Evolutionary conservation across 2,113 vertebrate species (phyloP).

Genomic region (Alexandromys fortis): DNA sequence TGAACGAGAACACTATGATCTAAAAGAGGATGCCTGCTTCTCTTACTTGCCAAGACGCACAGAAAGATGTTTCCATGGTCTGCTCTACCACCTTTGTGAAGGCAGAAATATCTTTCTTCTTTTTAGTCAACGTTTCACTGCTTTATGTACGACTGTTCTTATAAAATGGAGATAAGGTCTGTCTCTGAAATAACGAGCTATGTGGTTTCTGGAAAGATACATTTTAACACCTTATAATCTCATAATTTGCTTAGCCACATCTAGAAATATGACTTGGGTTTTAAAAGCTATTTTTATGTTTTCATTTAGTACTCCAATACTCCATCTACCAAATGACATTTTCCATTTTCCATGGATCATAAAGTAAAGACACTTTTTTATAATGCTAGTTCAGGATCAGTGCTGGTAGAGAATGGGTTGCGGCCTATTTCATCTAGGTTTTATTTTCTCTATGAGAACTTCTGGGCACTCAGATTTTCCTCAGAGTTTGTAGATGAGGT

Average conservation of each 20-base stretch:
- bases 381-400: background rate
- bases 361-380: background rate
- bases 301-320: background rate
- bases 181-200: background rate
- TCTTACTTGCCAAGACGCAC: conserved; percentile 8
- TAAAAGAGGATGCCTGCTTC: background rate
- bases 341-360: background rate
- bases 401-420: background rate
- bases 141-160: background rate
- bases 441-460: background rate
- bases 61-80: background rate
- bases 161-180: background rate
- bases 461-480: background rate
- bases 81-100: background rate
- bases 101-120: background rate
- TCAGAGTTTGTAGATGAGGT: background rate
- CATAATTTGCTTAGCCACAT: background rate
- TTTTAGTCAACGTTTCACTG: background rate
- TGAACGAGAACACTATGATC: background rate
- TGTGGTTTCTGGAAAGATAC: accelerated
- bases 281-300: background rate
- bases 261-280: background rate
- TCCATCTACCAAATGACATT: background rate
- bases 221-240: background rate
- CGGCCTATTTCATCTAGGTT: background rate